Conservation (phyloP, 53 echinoderm and acorn worm genomes). For the Astropecten irregularis region DNA sequence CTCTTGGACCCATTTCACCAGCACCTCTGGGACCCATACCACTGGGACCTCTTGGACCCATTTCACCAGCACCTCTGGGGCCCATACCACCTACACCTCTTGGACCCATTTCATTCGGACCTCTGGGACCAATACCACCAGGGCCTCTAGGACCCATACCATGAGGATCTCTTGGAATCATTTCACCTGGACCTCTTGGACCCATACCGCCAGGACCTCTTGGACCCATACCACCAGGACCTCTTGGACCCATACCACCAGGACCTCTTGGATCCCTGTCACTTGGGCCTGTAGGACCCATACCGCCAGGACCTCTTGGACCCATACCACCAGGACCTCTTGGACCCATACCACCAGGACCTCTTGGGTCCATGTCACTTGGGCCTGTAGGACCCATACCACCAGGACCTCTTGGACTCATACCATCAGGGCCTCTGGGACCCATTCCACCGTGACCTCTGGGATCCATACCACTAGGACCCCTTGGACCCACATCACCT, state of each 20-base stretch:
- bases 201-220: constrained; percentile 29
- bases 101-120: background rate
- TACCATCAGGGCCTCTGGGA: constrained; percentile 35
- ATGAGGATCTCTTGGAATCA: constrained; percentile 45
- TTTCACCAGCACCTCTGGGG: background rate
- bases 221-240: constrained; percentile 39
- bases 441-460: constrained; percentile 12
- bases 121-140: constrained; percentile 1
- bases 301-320: constrained; percentile 26
- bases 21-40: background rate
- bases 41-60: constrained; percentile 9
- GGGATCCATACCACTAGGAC: constrained; percentile 20
- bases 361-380: constrained; percentile 24
- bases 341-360: background rate
- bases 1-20: background rate
- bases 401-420: constrained; percentile 46
- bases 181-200: constrained; percentile 32
- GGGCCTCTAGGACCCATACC: constrained; percentile 39
- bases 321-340: background rate
- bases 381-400: constrained; percentile 16
- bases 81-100: background rate
- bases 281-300: constrained; percentile 12
- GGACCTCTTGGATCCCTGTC: background rate
- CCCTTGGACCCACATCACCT: constrained; percentile 20
- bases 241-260: constrained; percentile 19